A percentile compares a stretch with the other conserved stretches of the same genome.
These are phyloP conservation scores for Psophia crepitans DNA, from an alignment of 2,113 vertebrate genomes.

Conservation along the genomic window DNA sequence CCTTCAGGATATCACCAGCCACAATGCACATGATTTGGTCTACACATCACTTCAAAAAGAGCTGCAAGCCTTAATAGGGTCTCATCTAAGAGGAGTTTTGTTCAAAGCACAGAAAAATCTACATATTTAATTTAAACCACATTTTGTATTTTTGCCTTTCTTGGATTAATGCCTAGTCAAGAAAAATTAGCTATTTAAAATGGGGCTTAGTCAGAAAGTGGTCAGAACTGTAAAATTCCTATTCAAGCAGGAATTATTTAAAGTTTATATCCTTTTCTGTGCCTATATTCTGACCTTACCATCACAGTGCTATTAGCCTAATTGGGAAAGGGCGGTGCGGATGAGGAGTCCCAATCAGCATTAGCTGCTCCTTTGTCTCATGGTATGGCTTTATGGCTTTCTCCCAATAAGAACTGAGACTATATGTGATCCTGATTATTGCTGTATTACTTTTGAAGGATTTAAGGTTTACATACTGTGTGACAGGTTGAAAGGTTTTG, in stretches of 20 bases:
- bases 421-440: neutral
- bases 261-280: neutral
- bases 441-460: neutral
- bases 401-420: neutral
- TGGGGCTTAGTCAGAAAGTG: neutral
- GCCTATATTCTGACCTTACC: neutral
- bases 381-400: neutral
- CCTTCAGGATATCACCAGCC: neutral
- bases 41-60: neutral
- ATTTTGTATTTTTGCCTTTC: neutral
- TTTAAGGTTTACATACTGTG: neutral
- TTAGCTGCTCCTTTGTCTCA: neutral
- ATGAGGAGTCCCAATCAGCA: neutral
- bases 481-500: neutral
- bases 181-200: neutral
- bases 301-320: neutral
- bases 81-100: neutral
- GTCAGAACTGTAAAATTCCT: neutral
- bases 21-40: neutral
- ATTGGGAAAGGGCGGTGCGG: neutral
- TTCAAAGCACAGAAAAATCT: neutral
- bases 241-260: neutral
- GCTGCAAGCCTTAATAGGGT: neutral
- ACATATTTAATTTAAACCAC: constrained; percentile 20
- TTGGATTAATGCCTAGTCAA: neutral